These are phyloP conservation scores for Myotis daubentonii DNA, from an alignment of 2,797 vertebrate species.

Conservation along the genomic window DNA sequence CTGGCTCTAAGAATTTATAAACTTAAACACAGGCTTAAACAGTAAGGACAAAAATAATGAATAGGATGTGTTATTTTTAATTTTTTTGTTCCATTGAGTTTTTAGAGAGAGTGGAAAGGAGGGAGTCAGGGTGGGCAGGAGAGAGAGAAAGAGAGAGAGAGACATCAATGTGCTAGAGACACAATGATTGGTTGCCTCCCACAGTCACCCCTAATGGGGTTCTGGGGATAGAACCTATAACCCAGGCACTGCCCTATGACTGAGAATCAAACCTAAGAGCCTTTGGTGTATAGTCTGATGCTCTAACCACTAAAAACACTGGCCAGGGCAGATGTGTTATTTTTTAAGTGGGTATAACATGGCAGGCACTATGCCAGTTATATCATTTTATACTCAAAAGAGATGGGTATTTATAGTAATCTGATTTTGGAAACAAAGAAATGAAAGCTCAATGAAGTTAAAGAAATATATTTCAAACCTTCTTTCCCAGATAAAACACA, in stretches of 20 bases:
- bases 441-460: not conserved
- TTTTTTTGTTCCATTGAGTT: no score
- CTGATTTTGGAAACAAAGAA: not conserved
- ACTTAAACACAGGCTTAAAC: not conserved
- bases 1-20: not conserved
- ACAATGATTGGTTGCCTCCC: no score
- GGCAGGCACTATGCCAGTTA: not conserved
- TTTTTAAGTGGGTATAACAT: not conserved
- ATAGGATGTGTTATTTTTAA: not conserved
- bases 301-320: no score
- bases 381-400: not conserved
- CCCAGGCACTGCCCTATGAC: no score
- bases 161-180: no score
- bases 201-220: no score
- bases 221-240: no score
- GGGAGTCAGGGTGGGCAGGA: no score
- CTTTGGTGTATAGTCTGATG: no score
- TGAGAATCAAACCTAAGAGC: no score
- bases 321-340: not conserved
- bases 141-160: no score
- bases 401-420: not conserved
- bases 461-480: not conserved
- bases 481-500: conserved; percentile 22
- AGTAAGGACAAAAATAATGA: not conserved
- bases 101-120: no score